A percentile compares a stretch with the other conserved stretches of the same genome.
Evolutionary conservation across 2,113 vertebrate genomes (phyloP).

Genomic region (Balaeniceps rex): DNA sequence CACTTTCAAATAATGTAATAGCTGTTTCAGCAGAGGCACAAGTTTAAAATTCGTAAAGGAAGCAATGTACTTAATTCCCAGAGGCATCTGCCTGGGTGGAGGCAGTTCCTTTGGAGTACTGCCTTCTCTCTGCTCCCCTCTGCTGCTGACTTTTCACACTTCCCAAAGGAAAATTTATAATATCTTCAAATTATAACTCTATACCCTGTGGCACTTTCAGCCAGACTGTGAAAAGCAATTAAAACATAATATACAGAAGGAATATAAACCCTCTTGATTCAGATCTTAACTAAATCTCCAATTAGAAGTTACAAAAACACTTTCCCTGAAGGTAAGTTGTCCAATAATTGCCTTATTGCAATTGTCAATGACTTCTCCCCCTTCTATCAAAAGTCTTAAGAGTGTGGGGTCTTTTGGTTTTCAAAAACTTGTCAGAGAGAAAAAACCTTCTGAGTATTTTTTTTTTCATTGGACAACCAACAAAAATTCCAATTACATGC

Average conservation of each 20-base stretch:
- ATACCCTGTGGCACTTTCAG: constrained; percentile 11
- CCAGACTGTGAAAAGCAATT: constrained; percentile 45
- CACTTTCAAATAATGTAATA: neutral
- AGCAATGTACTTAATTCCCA: neutral
- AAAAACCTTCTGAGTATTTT: neutral
- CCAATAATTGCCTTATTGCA: constrained; percentile 7
- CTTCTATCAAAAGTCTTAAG: neutral
- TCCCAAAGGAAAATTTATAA: constrained; percentile 2
- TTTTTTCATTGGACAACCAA: neutral
- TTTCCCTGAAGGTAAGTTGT: constrained; percentile 9
- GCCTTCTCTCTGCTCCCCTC: neutral
- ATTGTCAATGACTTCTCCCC: neutral
- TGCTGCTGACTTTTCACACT: neutral
- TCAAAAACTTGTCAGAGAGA: neutral
- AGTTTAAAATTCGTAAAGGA: neutral
- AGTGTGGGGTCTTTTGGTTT: neutral
- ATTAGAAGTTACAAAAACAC: constrained; percentile 32
- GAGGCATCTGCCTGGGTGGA: neutral
- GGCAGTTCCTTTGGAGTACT: neutral
- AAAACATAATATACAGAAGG: constrained; percentile 40
- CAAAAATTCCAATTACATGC: neutral
- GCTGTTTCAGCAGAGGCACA: neutral
- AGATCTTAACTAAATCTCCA: constrained; percentile 38
- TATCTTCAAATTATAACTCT: constrained; percentile 28
- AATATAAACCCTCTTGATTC: constrained; percentile 29